phyloP scores from a whole-genome alignment of 2,888 invertebrate genomes.

The Emmelina monodactyla region DNA sequence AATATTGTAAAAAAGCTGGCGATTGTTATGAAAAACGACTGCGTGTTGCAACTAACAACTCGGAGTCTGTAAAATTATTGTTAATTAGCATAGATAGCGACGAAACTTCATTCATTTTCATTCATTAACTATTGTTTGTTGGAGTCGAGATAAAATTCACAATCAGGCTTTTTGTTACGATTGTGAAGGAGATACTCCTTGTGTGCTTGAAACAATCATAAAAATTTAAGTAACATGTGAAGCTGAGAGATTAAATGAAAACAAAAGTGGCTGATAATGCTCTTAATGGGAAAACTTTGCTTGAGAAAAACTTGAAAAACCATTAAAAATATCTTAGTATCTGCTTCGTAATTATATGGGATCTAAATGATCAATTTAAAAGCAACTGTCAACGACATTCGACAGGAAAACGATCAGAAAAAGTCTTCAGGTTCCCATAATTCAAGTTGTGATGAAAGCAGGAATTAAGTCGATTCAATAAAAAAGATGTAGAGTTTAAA shows the following conservation, averaged over 20 bases:
- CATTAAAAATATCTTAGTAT: neutral
- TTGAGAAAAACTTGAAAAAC: neutral
- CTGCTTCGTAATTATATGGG: too few species aligned
- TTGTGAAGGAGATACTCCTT: conserved; percentile 1
- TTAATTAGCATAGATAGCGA: conserved; percentile 45
- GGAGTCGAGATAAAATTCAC: neutral
- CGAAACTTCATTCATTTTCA: conserved; percentile 7
- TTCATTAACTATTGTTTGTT: conserved; percentile 1
- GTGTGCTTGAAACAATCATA: neutral
- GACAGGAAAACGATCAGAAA: too few species aligned
- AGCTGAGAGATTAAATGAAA: neutral
- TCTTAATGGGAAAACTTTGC: neutral
- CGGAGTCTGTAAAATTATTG: conserved; percentile 23
- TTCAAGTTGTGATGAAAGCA: too few species aligned
- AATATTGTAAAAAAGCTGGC: conserved; percentile 49
- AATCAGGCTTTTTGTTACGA: conserved; percentile 4
- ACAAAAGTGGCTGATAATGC: neutral
- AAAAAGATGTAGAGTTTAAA: too few species aligned
- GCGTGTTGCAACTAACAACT: conserved; percentile 24
- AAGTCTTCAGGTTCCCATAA: too few species aligned
- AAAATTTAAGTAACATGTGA: conserved; percentile 1
- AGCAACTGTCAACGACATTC: too few species aligned
- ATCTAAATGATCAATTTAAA: too few species aligned
- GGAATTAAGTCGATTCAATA: too few species aligned
- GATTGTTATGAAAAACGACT: conserved; percentile 47